These are phyloP conservation scores for Pungitius pungitius DNA, from an alignment of 2,113 vertebrate genomes.

Conservation along the genomic window DNA sequence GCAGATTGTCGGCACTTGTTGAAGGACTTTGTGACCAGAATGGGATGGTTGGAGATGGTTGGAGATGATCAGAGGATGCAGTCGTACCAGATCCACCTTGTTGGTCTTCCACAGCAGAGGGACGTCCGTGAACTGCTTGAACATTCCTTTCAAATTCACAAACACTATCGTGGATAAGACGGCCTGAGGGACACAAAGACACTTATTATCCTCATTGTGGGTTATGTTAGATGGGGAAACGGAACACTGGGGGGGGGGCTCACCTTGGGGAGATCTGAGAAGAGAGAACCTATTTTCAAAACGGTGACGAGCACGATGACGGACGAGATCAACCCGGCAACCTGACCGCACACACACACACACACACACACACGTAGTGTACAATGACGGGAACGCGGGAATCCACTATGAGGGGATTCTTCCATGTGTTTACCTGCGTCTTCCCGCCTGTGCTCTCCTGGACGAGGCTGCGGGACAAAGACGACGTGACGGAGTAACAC, in stretches of 20 bases:
- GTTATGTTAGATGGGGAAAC: not conserved
- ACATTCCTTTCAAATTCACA: constrained; percentile 93
- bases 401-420: not conserved
- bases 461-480: constrained; percentile 91
- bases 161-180: constrained; percentile 89
- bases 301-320: constrained; percentile 89
- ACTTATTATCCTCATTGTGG: not conserved
- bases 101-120: constrained; percentile 85
- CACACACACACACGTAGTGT: not conserved
- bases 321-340: constrained; percentile 85
- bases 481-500: constrained; percentile 90
- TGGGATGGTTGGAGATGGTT: not conserved
- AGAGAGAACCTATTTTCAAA: constrained; percentile 89
- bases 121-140: constrained; percentile 86
- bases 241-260: not conserved
- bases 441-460: constrained; percentile 92
- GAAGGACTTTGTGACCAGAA: too few species aligned
- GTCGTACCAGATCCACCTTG: constrained; percentile 86
- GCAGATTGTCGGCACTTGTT: not conserved
- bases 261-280: constrained; percentile 92
- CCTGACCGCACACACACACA: constrained; percentile 72
- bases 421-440: constrained; percentile 85
- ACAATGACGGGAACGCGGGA: not conserved
- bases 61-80: not conserved
- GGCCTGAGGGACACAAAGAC: constrained; percentile 77